Evolutionary conservation across 2,113 vertebrate species (phyloP), one percentile per base, ranked within the genome.

Genomic region (Urocitellus parryii): DNA sequence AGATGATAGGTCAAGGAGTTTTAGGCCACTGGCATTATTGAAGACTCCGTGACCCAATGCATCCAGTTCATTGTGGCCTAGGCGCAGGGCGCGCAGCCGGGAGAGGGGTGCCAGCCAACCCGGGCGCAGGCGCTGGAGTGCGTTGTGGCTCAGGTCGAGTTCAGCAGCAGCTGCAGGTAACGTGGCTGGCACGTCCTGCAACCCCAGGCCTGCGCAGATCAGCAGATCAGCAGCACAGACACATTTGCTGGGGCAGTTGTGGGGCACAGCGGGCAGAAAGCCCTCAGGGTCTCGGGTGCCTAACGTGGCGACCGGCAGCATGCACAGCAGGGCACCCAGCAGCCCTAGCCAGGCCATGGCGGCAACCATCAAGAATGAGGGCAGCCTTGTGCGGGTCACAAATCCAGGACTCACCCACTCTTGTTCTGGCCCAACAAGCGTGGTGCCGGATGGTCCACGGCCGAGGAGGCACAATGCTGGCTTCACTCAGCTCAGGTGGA

Each of bases 101-200:
- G 98, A 97, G 20, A 99, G 98, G 24, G 98, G 97, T 0, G 98
- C 67, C 77, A 99, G 98, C 98, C 98, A 98, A 51, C 68, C 96
- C 0, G 98, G 97, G 0, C 97, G 98, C 84, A 99, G 98, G 88
- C 86, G 97, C 8, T 29, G 90, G 61, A 99, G 98, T 2, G n/a
- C 97, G n/a, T 99, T 99, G 97, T 99, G 99, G 97, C 99, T 99
- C 58, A 99, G 98, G 87, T 99, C 99, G 92, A 99, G 97, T 13
- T 98, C 99, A 45, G 98, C 98, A 0, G 98, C 89, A 0, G 97
- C 98, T 17, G 84, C 48, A 0, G 99, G 99, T 92, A 99, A 94
- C 0, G 58, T 73, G 0, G 1, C n/a, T 0, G 99, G 99, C 61
- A 99, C 97, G 0, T 5, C 27, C 34, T 97, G 98, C 82, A 99